phyloP scores from a whole-genome alignment of 2,888 invertebrate species.

The Choristoneura rosaceana region DNA sequence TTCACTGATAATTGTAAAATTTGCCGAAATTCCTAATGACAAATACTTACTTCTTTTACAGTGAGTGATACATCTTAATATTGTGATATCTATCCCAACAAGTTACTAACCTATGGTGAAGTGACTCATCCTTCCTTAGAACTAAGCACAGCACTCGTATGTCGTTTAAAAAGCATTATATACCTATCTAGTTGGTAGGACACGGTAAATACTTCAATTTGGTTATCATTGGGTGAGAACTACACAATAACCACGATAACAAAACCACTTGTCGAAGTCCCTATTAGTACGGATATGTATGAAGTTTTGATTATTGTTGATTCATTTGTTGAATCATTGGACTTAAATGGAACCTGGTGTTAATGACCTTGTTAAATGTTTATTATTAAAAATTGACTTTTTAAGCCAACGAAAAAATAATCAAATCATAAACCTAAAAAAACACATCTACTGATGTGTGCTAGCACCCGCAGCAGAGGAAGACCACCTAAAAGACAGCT shows the following conservation, averaged over 20 bases:
- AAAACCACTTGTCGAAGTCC: background rate
- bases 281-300: background rate
- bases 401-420: background rate
- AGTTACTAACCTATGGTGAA: conserved; percentile 32
- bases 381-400: background rate
- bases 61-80: conserved; percentile 26
- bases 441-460: no score
- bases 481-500: no score
- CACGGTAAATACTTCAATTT: conserved; percentile 39
- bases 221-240: conserved; percentile 22
- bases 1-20: no score
- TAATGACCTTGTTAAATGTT: conserved; percentile 26
- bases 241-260: background rate
- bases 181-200: conserved; percentile 47
- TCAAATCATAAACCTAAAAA: background rate
- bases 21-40: no score
- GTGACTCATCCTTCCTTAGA: conserved; percentile 36
- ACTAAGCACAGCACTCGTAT: conserved; percentile 47
- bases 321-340: background rate
- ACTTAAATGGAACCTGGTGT: conserved; percentile 30
- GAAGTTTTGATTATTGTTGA: background rate
- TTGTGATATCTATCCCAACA: conserved; percentile 16
- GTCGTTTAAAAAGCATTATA: conserved; percentile 56
- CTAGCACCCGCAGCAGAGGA: no score
- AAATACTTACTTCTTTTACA: background rate